Base-by-base conservation (phyloP, 2,888 invertebrate genomes). In the Nipponacmea schrenckii region DNA sequence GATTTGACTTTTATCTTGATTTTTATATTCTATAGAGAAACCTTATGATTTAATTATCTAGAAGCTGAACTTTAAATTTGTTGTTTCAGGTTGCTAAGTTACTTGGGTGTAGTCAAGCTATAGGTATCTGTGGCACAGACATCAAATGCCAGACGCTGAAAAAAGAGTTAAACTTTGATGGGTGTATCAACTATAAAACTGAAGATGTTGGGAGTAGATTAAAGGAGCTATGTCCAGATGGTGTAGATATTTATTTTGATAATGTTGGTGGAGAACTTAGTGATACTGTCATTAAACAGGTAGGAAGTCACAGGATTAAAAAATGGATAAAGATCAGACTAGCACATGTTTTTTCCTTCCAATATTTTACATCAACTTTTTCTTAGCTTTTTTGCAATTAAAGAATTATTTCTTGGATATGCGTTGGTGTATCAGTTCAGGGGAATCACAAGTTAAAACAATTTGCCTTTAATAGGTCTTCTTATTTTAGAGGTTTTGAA, bases 171-270 rank as follows among this genome's bases (percentile, higher is more conserved):
- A 85, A 84, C 5, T 89, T 89, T 79, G 83, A 86, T 79, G 78
- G 75, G 12, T 86, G 89, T 15, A 85, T 90, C 48, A 88, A 89
- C 78, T 89, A 89, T 77, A 88, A 87, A 72, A 81, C 80, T 10
- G 84, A 86, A 24, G 74, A 86, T 68, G 80, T 89, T 3, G 65
- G 74, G 17, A 77, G 81, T 4, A 77, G 78, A 62, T 70, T 90
- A 67, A 73, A 73, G 26, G 76, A 81, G 48, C 20, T 77, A 2
- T 89, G 89, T 73, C 87, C 88, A 39, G 75, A 82, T 62, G 89
- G 89, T 15, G 80, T 89, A 3, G 84, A 89, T 79, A 81, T 86
- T 17, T 90, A 89, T 77, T 89, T 89, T 84, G 90, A 90, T 78
- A 90, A 90, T 82, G 89, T 89, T 39, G 90, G 89, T 2, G 89